Base-by-base conservation (phyloP, 2,113 vertebrate genomes). In the Urocitellus parryii region DNA sequence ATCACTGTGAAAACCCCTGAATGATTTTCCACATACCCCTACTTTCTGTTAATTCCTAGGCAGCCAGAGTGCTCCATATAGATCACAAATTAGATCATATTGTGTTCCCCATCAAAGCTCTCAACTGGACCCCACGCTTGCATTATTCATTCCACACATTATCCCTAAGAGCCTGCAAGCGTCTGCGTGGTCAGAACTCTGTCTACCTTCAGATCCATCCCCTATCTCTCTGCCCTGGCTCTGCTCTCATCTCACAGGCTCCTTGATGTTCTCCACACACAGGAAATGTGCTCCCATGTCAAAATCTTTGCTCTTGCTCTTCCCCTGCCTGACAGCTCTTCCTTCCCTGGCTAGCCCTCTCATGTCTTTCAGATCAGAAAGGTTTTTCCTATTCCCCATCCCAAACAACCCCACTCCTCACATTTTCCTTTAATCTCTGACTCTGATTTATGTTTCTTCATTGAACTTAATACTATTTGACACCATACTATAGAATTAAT, bases 371-470 rank as follows among this genome's bases (percentile, higher is more conserved):
- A 92, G 42, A 25, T 48, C 51, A 63, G 16, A 74, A 87, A 65
- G 20, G 13, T 0, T 8, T 39, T 65, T 27, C 48, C 67, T 65
- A n/a, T 4, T 4, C n/a, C 4, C 1, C 9, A 51, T 16, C 20
- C 0, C 5, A 27, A 17, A 63, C 27, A 24, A 1, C 5, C 32
- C 61, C 1, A 2, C 24, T 53, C 1, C 4, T 13, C 2, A 42
- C 16, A 51, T 93, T 74, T 12, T 37, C 34, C 83, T 56, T 79
- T 34, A 86, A 37, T 81, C 20, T 25, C 42, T 93, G 53, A 1
- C 27, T 95, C 56, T 90, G n/a, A 63, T 14, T 87, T 61, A 56
- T 45, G 88, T 90, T 91, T 92, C 27, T 78, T 80, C n/a, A 48
- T 22, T 70, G 18, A 16, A 10, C 14, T 34, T 84, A 90, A 29